These are phyloP conservation scores for Calephelis nemesis DNA, from an alignment of 1,140 invertebrate genomes.

Conservation along the genomic window DNA sequence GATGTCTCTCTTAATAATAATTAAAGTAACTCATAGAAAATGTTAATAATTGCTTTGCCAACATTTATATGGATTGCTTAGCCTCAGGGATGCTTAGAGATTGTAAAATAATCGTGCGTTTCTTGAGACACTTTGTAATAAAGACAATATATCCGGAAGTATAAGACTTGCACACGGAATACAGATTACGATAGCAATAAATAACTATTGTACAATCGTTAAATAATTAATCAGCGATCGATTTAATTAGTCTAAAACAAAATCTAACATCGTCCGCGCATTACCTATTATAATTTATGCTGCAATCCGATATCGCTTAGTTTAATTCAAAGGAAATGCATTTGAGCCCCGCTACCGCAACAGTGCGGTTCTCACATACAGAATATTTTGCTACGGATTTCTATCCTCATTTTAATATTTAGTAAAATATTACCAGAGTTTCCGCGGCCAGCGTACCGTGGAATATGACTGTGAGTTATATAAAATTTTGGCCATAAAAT, in stretches of 20 bases:
- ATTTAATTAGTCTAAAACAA: slow-evolving; percentile 38
- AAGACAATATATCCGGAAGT: slow-evolving; percentile 6
- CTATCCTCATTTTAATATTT: slow-evolving; percentile 49
- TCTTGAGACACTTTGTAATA: too few relatives aligned
- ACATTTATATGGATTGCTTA: not conserved
- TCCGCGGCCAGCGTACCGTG: slow-evolving; percentile 31
- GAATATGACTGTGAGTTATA: slow-evolving; percentile 31
- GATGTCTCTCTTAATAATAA: too few relatives aligned
- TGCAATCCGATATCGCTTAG: slow-evolving; percentile 42
- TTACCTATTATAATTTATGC: slow-evolving; percentile 39
- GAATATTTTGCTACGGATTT: slow-evolving; percentile 31
- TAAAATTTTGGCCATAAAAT: slow-evolving; percentile 35
- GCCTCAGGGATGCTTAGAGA: not conserved
- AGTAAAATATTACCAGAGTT: slow-evolving; percentile 39
- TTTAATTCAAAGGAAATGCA: slow-evolving; percentile 59
- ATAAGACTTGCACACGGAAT: not conserved
- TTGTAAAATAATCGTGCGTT: too few relatives aligned
- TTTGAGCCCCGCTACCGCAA: slow-evolving; percentile 41
- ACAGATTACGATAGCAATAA: slow-evolving; percentile 1
- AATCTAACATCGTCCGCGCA: slow-evolving; percentile 32
- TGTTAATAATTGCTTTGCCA: too few relatives aligned
- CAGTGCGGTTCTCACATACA: slow-evolving; percentile 39
- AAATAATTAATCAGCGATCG: slow-evolving; percentile 20
- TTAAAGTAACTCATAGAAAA: too few relatives aligned
- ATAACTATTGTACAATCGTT: slow-evolving; percentile 20